These are phyloP conservation scores for Ephialtes manifestator DNA, from an alignment of 2,888 invertebrate species.

Conservation along the genomic window DNA sequence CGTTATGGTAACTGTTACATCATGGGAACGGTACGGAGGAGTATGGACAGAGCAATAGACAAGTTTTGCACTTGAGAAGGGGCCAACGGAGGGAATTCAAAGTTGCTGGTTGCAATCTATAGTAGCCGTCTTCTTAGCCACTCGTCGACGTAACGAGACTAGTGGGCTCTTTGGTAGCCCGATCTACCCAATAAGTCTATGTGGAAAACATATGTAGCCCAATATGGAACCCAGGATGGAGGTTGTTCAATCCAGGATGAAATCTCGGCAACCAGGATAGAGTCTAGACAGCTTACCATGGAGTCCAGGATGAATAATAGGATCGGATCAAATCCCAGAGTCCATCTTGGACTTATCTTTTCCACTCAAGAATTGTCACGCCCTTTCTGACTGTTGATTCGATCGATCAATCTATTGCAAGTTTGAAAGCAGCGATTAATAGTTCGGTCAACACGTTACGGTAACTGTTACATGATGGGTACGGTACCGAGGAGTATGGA, in stretches of 20 bases:
- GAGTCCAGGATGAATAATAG: too few species aligned
- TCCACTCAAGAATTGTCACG: not conserved
- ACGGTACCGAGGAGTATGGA: not conserved
- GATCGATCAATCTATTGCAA: not conserved
- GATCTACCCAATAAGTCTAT: slow-evolving; percentile 6
- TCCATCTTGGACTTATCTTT: too few species aligned
- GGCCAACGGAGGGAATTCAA: slow-evolving; percentile 21
- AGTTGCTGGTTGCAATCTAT: slow-evolving; percentile 25
- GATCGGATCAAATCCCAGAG: too few species aligned
- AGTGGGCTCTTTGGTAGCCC: slow-evolving; percentile 33
- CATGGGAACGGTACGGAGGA: not conserved
- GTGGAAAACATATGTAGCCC: too few species aligned
- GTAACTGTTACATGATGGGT: not conserved
- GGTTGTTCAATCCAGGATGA: too few species aligned
- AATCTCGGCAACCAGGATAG: too few species aligned
- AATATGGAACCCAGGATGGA: too few species aligned
- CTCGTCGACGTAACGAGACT: slow-evolving; percentile 42
- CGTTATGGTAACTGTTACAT: not conserved
- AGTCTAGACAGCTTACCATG: too few species aligned
- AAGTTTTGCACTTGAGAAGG: slow-evolving; percentile 12
- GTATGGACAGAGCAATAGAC: slow-evolving; percentile 8
- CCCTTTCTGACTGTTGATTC: not conserved
- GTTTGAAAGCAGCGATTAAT: not conserved
- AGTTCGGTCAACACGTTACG: not conserved
- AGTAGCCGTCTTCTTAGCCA: slow-evolving; percentile 17